Evolutionary conservation across 2,113 vertebrate species (phyloP).

Genomic region (Eurypyga helias): DNA sequence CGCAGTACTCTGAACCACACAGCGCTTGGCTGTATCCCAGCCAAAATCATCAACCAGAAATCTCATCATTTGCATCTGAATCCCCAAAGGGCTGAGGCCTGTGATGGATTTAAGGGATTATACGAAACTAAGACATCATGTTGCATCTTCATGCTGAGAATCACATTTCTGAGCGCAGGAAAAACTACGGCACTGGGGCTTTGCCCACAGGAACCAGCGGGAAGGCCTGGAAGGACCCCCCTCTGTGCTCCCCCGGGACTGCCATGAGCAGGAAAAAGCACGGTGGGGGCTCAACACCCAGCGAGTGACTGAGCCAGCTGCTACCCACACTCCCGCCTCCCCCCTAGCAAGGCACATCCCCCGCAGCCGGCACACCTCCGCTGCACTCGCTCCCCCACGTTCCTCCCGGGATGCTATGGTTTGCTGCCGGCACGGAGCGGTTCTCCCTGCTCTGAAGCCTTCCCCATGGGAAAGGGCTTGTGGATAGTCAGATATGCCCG

Average conservation of each 20-base stretch:
- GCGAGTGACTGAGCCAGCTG: neutral
- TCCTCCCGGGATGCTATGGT: neutral
- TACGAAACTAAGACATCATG: conserved; percentile 72
- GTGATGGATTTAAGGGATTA: conserved; percentile 75
- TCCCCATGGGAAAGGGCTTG: neutral
- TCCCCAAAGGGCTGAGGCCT: conserved; percentile 62
- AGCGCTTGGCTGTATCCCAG: conserved; percentile 48
- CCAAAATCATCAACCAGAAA: conserved; percentile 68
- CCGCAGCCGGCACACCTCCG: neutral
- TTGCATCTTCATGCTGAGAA: conserved; percentile 71
- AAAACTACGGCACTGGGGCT: neutral
- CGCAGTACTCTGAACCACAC: conserved; percentile 33
- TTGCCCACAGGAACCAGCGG: neutral
- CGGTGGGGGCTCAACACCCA: neutral
- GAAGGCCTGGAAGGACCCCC: conserved; percentile 1
- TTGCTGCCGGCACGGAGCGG: neutral
- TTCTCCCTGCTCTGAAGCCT: neutral
- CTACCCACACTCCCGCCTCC: conserved; percentile 1
- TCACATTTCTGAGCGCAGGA: conserved; percentile 53
- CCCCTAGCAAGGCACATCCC: neutral
- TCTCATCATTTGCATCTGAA: conserved; percentile 69
- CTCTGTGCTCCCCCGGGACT: neutral
- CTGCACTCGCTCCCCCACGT: neutral
- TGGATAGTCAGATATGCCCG: neutral
- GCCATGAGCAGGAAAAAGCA: neutral